These are phyloP conservation scores for Augochlorella aurata DNA, from an alignment of 2,888 invertebrate genomes.

Conservation along the genomic window DNA sequence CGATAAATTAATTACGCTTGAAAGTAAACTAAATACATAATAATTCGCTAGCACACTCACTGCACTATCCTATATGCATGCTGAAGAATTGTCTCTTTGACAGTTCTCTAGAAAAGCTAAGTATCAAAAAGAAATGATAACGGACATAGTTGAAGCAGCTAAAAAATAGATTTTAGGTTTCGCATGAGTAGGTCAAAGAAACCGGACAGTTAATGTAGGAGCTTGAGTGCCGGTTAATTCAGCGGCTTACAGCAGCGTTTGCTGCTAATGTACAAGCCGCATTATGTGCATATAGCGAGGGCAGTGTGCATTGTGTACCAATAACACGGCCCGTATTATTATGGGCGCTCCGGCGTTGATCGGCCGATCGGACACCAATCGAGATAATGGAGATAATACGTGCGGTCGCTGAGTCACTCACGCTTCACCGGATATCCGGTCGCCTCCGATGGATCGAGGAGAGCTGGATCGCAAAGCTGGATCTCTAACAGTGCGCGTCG, in stretches of 20 bases:
- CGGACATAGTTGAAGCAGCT: no score
- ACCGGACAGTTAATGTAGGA: conserved; percentile 20
- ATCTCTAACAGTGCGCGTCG: background rate
- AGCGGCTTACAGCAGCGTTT: background rate
- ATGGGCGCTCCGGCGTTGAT: conserved; percentile 41
- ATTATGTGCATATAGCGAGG: conserved; percentile 30
- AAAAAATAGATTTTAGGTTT: background rate
- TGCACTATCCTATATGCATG: no score
- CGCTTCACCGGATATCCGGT: conserved; percentile 26
- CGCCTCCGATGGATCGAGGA: background rate
- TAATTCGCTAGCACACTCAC: no score
- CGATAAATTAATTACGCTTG: no score
- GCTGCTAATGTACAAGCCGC: conserved; percentile 26
- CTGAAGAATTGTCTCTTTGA: no score
- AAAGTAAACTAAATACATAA: no score
- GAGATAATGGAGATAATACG: conserved; percentile 61
- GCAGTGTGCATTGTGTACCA: conserved; percentile 36
- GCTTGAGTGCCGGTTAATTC: conserved; percentile 43
- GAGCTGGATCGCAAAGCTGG: conserved; percentile 13
- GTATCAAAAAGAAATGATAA: no score
- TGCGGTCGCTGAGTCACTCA: conserved; percentile 17
- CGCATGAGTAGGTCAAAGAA: background rate
- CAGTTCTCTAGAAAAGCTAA: no score
- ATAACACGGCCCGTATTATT: conserved; percentile 59
- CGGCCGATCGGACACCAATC: conserved; percentile 59